Evolutionary conservation across 2,113 vertebrate genomes (phyloP).

Genomic region (Ptilonorhynchus violaceus): DNA sequence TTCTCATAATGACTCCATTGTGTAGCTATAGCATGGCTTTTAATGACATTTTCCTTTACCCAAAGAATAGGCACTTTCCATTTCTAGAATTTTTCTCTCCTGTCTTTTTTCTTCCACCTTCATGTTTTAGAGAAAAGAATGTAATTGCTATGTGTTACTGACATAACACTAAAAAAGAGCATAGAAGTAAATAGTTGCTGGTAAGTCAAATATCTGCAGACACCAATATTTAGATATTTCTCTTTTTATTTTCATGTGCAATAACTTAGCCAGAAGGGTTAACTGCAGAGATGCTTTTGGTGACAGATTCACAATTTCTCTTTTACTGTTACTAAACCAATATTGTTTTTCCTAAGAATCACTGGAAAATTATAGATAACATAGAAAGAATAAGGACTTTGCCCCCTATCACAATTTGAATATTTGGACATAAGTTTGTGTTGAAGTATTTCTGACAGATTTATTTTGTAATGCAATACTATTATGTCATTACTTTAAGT

Average conservation of each 20-base stretch:
- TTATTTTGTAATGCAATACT: background rate
- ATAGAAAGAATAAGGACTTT: background rate
- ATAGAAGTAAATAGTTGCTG: background rate
- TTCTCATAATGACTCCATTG: slow-evolving; percentile 66
- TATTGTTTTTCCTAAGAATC: background rate
- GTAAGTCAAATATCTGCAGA: background rate
- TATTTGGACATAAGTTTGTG: background rate
- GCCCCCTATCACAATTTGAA: background rate
- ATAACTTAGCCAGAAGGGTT: background rate
- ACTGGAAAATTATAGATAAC: background rate
- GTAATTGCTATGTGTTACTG: background rate
- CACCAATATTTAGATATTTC: background rate
- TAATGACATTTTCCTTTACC: slow-evolving; percentile 14
- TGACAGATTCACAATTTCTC: background rate
- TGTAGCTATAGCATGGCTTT: slow-evolving; percentile 20
- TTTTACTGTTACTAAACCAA: background rate
- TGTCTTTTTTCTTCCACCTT: background rate
- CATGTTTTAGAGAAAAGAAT: background rate
- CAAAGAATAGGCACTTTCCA: slow-evolving; percentile 44
- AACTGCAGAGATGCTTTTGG: background rate
- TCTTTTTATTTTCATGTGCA: background rate
- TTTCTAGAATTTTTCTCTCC: slow-evolving; percentile 30
- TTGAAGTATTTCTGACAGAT: background rate
- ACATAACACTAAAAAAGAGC: background rate
- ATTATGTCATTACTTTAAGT: background rate